These are phyloP conservation scores for Notoglanidium macrostoma DNA, from an alignment of 2,797 vertebrate genomes.

Conservation along the genomic window DNA sequence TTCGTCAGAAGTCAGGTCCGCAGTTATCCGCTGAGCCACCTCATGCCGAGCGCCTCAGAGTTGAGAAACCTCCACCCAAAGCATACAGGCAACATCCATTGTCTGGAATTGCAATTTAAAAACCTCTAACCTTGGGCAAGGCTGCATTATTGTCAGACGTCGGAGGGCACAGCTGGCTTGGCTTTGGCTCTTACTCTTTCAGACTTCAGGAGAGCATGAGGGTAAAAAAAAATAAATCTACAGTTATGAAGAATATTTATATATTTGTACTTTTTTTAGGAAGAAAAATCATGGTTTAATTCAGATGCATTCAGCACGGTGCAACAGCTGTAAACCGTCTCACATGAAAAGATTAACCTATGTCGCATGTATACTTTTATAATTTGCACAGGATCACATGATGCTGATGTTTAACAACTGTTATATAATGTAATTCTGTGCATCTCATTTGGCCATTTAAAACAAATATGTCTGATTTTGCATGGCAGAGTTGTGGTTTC, in stretches of 20 bases:
- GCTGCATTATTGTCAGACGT: conserved; percentile 1
- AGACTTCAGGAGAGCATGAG: background rate
- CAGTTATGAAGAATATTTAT: background rate
- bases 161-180: background rate
- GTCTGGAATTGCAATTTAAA: conserved; percentile 11
- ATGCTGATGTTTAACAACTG: too few species aligned
- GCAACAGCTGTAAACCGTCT: background rate
- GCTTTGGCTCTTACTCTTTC: background rate
- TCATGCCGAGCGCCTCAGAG: conserved; percentile 28
- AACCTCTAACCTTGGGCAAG: conserved; percentile 1
- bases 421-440: too few species aligned
- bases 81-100: background rate
- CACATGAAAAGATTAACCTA: background rate
- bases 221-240: background rate
- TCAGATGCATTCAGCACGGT: background rate
- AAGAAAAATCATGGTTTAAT: background rate
- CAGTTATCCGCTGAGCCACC: conserved; percentile 21
- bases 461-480: too few species aligned
- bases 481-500: too few species aligned
- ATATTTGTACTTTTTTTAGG: background rate
- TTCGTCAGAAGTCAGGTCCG: conserved; percentile 20
- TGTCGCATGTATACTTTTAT: background rate
- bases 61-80: background rate
- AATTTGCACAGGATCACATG: background rate
- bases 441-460: background rate